Evolutionary conservation across 53 echinoderm and acorn worm genomes (phyloP), one percentile per base, ranked within the genome.

Genomic region (Antedon mediterranea): DNA sequence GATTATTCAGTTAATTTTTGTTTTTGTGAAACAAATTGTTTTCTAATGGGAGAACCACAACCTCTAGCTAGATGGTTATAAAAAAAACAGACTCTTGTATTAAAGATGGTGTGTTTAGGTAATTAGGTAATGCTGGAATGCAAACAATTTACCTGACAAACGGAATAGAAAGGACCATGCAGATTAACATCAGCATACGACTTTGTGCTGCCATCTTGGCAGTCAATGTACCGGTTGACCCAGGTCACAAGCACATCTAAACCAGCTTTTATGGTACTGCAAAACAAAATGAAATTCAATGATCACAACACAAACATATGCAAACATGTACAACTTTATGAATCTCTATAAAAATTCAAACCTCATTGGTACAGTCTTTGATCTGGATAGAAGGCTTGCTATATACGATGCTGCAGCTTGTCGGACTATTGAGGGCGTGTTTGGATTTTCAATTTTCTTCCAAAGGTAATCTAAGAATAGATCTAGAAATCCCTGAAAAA

Each of bases 121-220:
- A 14, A 28, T 13, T 14, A 32, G 7, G 11, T 31, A 34, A 42
- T 5, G 5, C 42, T 28, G 42, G 28, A 3, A 0, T n/a, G n/a
- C n/a, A n/a, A n/a, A n/a, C n/a, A 37, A 33, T 31, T 74, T 71
- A 93, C 93, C 90, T 93, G 93, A 80, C 93, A 93, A 28, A 93
- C 85, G 0, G 93, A 88, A 77, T 90, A 93, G 82, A 93, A 93
- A 0, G 93, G 88, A 33, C 88, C 82, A 75, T 93, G 93, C n/a
- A 90, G 76, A 73, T 72, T 44, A 20, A 90, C 78, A 13, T 93
- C 93, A 28, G 80, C 79, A 14, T 73, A 81, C 43, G 32, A 31
- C 14, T 79, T 43, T 75, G 88, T 78, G 33, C 78, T 75, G 72
- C 86, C 57, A 34, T 93, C 93, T 34, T 93, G 93, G n/a, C 87